phyloP scores from a whole-genome alignment of 37 sponge, comb jelly and placozoan genomes.

The Crambe crambe region DNA sequence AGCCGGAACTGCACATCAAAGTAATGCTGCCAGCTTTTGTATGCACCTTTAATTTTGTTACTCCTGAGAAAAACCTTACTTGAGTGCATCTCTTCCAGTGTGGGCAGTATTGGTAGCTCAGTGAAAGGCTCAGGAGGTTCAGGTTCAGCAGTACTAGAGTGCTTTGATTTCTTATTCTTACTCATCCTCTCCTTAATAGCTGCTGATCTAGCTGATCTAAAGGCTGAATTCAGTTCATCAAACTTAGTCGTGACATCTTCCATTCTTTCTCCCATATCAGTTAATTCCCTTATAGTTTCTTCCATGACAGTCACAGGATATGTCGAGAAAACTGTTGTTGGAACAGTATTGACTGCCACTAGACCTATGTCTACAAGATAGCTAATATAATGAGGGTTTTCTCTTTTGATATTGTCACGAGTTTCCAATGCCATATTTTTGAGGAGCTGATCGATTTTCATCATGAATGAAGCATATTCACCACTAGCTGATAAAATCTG shows the following conservation, averaged over 20 bases:
- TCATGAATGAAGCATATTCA: constrained; percentile 20
- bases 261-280: neutral
- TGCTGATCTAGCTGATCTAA: neutral
- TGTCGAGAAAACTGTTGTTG: neutral
- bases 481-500: constrained; percentile 7
- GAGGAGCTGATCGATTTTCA: constrained; percentile 13
- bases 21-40: constrained; percentile 72
- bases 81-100: constrained; percentile 9
- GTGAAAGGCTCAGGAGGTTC: constrained; percentile 49
- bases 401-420: neutral
- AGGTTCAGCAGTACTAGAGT: neutral
- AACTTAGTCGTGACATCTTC: neutral
- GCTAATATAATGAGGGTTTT: constrained; percentile 25
- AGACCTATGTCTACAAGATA: constrained; percentile 37
- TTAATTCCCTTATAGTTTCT: constrained; percentile 1
- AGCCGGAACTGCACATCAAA: constrained; percentile 83
- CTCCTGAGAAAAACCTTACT: constrained; percentile 41
- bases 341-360: constrained; percentile 19
- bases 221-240: constrained; percentile 1
- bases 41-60: constrained; percentile 49
- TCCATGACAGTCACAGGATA: constrained; percentile 13
- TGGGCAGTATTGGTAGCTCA: constrained; percentile 31
- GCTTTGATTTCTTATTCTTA: neutral
- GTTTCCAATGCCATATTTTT: constrained; percentile 38
- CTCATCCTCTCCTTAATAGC: neutral